phyloP scores from a whole-genome alignment of 2,797 vertebrate species.

The Microctenopoma lineatum region DNA sequence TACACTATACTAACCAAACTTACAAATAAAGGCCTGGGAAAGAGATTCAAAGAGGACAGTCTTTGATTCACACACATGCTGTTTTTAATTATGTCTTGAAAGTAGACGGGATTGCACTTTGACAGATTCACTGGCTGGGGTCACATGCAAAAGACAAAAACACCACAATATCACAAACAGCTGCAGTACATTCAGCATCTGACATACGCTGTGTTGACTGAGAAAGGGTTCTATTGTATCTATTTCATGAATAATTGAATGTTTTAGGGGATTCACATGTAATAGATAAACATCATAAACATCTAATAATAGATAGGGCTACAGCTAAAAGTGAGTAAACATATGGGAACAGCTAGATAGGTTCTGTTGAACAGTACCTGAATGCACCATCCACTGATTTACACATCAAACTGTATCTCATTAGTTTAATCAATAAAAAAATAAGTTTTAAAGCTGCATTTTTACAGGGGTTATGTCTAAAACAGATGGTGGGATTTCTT shows the following conservation, averaged over 20 bases:
- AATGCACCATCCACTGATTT: too few species aligned
- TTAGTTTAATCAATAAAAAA: background rate
- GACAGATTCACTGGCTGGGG: conserved; percentile 9
- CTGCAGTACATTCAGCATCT: background rate
- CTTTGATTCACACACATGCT: conserved; percentile 35
- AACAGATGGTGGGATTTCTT: background rate
- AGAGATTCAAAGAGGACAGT: conserved; percentile 5
- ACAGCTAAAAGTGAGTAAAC: background rate
- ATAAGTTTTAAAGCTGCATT: background rate
- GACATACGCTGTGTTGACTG: background rate
- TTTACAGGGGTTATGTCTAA: background rate
- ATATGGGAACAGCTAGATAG: too few species aligned
- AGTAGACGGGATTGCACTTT: conserved; percentile 8
- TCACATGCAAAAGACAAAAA: conserved; percentile 6
- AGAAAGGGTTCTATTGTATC: background rate
- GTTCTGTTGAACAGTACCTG: too few species aligned
- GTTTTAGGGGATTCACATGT: background rate
- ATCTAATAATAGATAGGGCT: background rate
- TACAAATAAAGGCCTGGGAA: conserved; percentile 55
- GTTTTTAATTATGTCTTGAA: conserved; percentile 19
- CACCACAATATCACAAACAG: conserved; percentile 10
- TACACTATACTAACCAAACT: conserved; percentile 48
- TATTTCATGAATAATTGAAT: background rate
- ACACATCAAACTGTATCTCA: background rate
- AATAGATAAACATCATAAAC: background rate